Evolutionary conservation across 2,888 invertebrate genomes (phyloP).

Genomic region (Phengaris alcon): DNA sequence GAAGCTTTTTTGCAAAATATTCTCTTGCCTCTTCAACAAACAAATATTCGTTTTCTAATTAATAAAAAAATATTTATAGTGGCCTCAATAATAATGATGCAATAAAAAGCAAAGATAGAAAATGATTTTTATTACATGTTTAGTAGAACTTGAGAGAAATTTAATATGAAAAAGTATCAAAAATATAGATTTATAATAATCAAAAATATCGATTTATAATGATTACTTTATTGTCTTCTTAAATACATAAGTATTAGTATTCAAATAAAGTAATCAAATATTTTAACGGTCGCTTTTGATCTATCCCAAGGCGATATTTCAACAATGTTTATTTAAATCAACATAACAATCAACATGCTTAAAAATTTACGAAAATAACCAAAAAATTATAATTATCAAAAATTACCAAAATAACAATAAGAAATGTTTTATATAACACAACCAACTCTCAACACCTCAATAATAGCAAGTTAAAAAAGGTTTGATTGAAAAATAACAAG

Average conservation of each 20-base stretch:
- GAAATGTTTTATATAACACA: constrained; percentile 15
- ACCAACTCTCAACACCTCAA: background rate
- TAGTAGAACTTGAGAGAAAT: background rate
- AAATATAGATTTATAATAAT: constrained; percentile 5
- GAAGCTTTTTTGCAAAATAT: too few species aligned
- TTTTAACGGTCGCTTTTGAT: background rate
- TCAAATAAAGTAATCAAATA: background rate
- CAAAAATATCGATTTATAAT: background rate
- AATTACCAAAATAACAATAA: constrained; percentile 24
- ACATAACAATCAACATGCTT: constrained; percentile 36
- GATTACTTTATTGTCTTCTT: too few species aligned
- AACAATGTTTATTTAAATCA: constrained; percentile 19
- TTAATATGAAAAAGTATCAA: background rate
- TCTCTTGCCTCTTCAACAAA: too few species aligned
- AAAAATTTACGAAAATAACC: constrained; percentile 29
- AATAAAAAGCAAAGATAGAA: background rate
- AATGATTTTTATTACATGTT: background rate
- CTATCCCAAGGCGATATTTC: background rate
- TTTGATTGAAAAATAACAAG: background rate
- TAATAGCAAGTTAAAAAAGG: background rate
- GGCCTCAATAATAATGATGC: background rate
- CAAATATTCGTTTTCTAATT: too few species aligned
- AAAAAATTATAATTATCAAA: constrained; percentile 13
- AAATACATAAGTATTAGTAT: too few species aligned
- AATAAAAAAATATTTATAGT: too few species aligned